Conservation (phyloP, 2,888 invertebrate species). For the Mythimna pallens region DNA sequence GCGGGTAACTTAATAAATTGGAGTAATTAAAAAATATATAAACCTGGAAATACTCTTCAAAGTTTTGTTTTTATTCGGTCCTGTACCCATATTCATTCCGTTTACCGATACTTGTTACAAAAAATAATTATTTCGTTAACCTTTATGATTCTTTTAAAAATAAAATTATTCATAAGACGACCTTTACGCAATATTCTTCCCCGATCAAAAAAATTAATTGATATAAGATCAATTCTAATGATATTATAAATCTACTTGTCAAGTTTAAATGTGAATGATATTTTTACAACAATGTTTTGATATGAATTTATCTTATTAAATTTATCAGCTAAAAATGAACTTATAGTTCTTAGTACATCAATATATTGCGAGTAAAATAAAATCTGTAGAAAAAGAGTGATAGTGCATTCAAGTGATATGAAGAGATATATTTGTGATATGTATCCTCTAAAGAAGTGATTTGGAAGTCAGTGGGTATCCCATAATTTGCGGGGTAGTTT, state of each 20-base stretch:
- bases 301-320: constrained; percentile 18
- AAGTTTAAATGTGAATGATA: constrained; percentile 19
- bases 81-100: no score
- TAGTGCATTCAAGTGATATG: constrained; percentile 61
- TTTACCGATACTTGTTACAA: neutral
- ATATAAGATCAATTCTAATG: neutral
- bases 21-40: no score
- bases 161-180: neutral
- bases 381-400: constrained; percentile 47
- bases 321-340: constrained; percentile 21
- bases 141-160: neutral
- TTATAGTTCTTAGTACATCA: constrained; percentile 23
- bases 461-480: constrained; percentile 44
- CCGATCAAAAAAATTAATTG: neutral
- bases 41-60: no score
- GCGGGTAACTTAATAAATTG: no score
- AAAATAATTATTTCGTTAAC: neutral
- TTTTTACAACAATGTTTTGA: constrained; percentile 25
- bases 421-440: constrained; percentile 62
- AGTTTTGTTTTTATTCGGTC: no score
- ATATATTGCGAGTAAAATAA: constrained; percentile 40
- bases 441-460: constrained; percentile 55
- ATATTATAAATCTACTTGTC: neutral
- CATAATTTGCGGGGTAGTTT: neutral
- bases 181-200: neutral